Evolutionary conservation across 2,888 invertebrate species (phyloP), one percentile per base, ranked within the genome.

Genomic region (Metallyticus violacea): DNA sequence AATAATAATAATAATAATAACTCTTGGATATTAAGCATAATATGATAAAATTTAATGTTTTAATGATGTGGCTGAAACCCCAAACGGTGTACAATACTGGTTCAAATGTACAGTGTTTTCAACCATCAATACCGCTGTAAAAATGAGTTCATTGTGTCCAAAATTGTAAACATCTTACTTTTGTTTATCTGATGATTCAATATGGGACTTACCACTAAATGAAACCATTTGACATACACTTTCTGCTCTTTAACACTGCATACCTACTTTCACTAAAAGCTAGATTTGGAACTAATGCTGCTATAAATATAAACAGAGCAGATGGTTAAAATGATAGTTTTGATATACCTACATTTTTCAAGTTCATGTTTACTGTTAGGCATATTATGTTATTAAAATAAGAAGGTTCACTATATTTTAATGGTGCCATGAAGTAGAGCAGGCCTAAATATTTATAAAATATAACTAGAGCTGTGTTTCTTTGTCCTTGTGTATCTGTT

Each of bases 371-470:
- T 25, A 30, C 25, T 82, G 76, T 82, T 26, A 15, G 7, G 15
- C n/a, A 6, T 30, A n/a, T 40, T 81, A 82, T 82, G 82, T 82
- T 82, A 7, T 26, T 62, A 26, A 82, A 26, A 76, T 81, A 82
- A 82, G 82, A 76, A 82, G 82, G 76, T 76, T 76, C 82, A 82
- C 82, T 82, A 76, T 82, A 76, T 82, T 76, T 82, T 82, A 82
- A 26, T 82, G 82, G 82, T 26, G 26, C 82, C 82, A 76, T 76
- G 82, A 85, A 85, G 85, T 85, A 85, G 85, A 85, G 40, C 85
- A 85, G 85, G 85, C 85, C 85, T 85, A 85, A 85, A 85, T 78
- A 85, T 15, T 84, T 77, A 77, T 84, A 85, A 29, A 85, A 77
- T 2, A 7, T 62, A 15, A 62, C 40, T 62, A 62, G 40, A 15